Base-by-base conservation (phyloP, 1,140 invertebrate species). In the Drosophila saltans region DNA sequence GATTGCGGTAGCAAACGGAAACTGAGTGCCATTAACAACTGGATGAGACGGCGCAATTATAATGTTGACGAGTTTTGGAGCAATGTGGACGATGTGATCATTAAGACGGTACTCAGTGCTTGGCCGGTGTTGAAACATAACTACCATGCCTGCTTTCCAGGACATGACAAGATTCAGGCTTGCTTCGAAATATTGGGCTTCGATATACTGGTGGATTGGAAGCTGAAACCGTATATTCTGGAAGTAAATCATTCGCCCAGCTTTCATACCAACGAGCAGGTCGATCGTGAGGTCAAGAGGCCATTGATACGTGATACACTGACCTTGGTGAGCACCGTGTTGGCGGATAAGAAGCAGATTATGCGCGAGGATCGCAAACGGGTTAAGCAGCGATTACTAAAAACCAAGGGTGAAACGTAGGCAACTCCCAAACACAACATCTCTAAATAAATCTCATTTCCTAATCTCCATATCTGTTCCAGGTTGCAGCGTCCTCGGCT, bases 231-330 rank as follows among this genome's bases (percentile, higher is more conserved):
- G 1, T 96, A 95, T 76, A 94, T 98, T 39, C 93, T 98, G 57
- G 97, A 98, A 93, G 97, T 97, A 1, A 98, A 98, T 93, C 97
- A 98, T 86, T 98, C 97, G 4, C 97, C 97, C 3, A 98, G 97
- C 93, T 98, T 98, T 86, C 96, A 97, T 80, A 98, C 96, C 1
- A 97, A 98, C 90, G 95, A 97, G 2, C 94, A 95, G 66, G 93
- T 98, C 52, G 97, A 98, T 88, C 94, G 94, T 66, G 96, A 97
- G 81, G 95, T 98, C 2, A 98, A 98, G 91, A 95, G 97, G 81
- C 93, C 94, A 0, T 93, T 98, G 4, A 92, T 98, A n/a, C 94
- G 93, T 41, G 97, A 98, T 83, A 97, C 97, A 2, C 95, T 98
- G 72, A 94, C 95, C 3, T 95, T 98, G 92, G 93, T 98, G 61